A percentile compares a stretch with the other conserved stretches of the same genome.
Evolutionary conservation across 2,113 vertebrate species (phyloP).

Genomic region (Casuarius casuarius): DNA sequence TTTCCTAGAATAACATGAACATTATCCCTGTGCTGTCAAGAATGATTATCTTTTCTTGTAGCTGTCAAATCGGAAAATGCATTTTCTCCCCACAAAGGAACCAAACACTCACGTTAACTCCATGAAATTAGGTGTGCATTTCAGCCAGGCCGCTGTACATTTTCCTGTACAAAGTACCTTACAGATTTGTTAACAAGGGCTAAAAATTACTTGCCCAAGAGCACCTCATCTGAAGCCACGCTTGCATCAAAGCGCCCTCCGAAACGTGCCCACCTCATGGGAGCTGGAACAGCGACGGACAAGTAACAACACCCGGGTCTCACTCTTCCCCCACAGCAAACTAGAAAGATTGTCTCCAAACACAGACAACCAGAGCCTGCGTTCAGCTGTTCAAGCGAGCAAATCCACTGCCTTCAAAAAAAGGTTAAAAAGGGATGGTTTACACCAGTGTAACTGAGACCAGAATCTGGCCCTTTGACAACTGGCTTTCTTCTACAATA

Average conservation of each 20-base stretch:
- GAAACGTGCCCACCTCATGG: not conserved
- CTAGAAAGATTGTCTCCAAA: not conserved
- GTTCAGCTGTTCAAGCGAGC: not conserved
- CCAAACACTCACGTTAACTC: not conserved
- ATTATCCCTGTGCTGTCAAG: conserved; percentile 41
- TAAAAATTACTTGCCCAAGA: not conserved
- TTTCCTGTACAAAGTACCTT: conserved; percentile 5
- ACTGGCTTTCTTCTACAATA: conserved; percentile 32
- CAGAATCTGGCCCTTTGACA: conserved; percentile 54
- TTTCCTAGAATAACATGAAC: conserved; percentile 57
- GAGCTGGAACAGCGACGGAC: not conserved
- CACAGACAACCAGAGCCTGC: not conserved
- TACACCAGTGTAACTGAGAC: conserved; percentile 43
- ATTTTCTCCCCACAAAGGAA: not conserved
- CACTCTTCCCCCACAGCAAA: not conserved
- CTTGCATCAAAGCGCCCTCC: not conserved
- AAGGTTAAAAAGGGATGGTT: not conserved
- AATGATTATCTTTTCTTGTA: not conserved
- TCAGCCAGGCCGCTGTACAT: not conserved
- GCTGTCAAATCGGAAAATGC: conserved; percentile 37
- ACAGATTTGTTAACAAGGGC: not conserved
- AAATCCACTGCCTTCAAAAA: not conserved
- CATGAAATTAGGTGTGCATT: not conserved
- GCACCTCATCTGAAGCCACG: not conserved
- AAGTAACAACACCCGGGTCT: not conserved